Percentiles rank a stretch among this genome's conserved stretches.
Conservation (phyloP, 1,140 invertebrate species). For the Drosophila ironensis region DNA sequence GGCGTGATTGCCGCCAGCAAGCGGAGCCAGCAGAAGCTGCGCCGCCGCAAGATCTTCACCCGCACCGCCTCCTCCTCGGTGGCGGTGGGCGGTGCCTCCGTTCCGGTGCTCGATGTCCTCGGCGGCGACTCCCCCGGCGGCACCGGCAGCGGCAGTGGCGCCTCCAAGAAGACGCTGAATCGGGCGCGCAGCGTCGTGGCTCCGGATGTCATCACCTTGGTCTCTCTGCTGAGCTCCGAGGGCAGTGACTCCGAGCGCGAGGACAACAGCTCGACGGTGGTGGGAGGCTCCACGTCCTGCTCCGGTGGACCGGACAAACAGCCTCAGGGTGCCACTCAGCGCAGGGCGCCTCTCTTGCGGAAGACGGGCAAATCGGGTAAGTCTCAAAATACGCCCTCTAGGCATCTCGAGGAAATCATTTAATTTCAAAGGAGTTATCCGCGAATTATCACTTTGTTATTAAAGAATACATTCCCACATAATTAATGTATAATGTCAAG, state of each 20-base stretch:
- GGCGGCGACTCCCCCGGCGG: slow-evolving; percentile 1
- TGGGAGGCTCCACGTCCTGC: slow-evolving; percentile 16
- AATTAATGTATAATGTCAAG: too few relatives aligned
- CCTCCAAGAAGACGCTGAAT: slow-evolving; percentile 52
- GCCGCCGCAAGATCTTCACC: slow-evolving; percentile 69
- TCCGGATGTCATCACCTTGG: slow-evolving; percentile 75
- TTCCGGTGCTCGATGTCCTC: slow-evolving; percentile 9
- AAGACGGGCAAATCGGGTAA: slow-evolving; percentile 82
- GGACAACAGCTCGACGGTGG: slow-evolving; percentile 42
- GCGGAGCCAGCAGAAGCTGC: slow-evolving; percentile 68
- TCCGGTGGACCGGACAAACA: slow-evolving; percentile 25
- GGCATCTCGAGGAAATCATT: too few relatives aligned
- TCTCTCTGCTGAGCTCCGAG: slow-evolving; percentile 79
- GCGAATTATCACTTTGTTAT: too few relatives aligned
- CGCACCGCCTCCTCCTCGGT: slow-evolving; percentile 44
- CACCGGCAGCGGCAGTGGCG: neutral
- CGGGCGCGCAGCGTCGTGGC: slow-evolving; percentile 68
- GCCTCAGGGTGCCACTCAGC: slow-evolving; percentile 12
- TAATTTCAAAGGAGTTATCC: too few relatives aligned
- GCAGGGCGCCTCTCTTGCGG: slow-evolving; percentile 63
- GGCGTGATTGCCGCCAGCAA: slow-evolving; percentile 55
- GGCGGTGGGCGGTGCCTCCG: slow-evolving; percentile 1
- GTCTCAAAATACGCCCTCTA: slow-evolving; percentile 7
- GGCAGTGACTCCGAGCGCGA: slow-evolving; percentile 81
- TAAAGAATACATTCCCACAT: too few relatives aligned